Percentiles rank a stretch among this genome's conserved stretches.
Conservation (phyloP, 2,888 invertebrate genomes). For the Tryphoninae sp. region DNA sequence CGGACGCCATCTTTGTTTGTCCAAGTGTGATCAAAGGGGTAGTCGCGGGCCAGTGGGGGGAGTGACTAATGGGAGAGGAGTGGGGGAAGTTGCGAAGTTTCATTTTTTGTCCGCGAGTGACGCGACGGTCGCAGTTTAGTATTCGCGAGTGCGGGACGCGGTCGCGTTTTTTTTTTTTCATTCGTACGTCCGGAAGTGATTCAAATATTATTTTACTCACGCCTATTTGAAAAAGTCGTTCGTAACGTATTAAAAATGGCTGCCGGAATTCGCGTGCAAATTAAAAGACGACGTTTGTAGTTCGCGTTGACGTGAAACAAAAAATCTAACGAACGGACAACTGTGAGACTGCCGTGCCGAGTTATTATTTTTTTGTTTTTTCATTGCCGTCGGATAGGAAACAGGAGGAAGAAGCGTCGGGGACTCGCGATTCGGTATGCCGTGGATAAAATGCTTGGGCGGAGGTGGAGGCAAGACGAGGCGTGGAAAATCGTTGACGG, state of each 20-base stretch:
- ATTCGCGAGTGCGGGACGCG: no score
- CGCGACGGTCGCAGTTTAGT: no score
- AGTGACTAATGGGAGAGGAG: no score
- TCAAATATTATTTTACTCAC: no score
- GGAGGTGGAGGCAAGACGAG: slow-evolving; percentile 78
- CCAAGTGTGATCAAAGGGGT: not conserved
- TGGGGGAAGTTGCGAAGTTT: no score
- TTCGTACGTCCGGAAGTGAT: no score
- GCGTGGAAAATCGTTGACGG: slow-evolving; percentile 79
- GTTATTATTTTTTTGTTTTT: not conserved
- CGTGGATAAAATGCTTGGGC: slow-evolving; percentile 81
- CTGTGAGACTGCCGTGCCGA: slow-evolving; percentile 13
- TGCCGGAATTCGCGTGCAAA: slow-evolving; percentile 32
- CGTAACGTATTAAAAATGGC: slow-evolving; percentile 44
- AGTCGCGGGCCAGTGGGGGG: no score
- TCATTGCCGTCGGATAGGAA: not conserved
- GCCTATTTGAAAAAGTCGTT: not conserved
- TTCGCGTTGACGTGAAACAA: slow-evolving; percentile 44
- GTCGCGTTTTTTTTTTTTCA: no score
- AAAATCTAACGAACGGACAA: not conserved
- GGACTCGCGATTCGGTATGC: slow-evolving; percentile 72
- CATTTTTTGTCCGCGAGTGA: no score
- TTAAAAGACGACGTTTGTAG: slow-evolving; percentile 1
- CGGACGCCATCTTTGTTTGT: not conserved
- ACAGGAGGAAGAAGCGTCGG: slow-evolving; percentile 62